Conservation (phyloP, 2,113 vertebrate genomes). For the Phainopepla nitens region DNA sequence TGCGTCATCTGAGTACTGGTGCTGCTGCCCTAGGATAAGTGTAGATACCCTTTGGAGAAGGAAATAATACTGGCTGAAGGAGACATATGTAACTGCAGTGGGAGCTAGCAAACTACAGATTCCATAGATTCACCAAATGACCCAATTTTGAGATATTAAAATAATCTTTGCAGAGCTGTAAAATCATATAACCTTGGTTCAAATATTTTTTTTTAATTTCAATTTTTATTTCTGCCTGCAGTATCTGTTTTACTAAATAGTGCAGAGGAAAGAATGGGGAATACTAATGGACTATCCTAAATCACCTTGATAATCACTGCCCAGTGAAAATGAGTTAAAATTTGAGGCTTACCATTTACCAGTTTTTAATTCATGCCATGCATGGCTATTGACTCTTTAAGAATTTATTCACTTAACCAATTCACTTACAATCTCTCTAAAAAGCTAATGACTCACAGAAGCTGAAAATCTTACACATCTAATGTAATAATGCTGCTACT, state of each 20-base stretch:
- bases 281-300: not conserved
- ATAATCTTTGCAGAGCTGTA: not conserved
- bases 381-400: not conserved
- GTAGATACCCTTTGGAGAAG: not conserved
- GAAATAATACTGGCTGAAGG: not conserved
- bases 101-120: not conserved
- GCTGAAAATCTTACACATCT: not conserved
- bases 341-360: not conserved
- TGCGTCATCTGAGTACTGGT: not conserved
- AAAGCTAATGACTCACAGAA: not conserved
- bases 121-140: not conserved
- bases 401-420: not conserved
- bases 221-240: not conserved
- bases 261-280: not conserved
- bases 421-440: not conserved
- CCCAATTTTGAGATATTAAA: not conserved
- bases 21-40: not conserved
- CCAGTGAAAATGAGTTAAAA: not conserved
- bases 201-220: not conserved
- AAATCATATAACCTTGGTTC: not conserved
- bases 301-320: not conserved
- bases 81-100: fast-evolving
- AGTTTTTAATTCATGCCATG: not conserved
- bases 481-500: not conserved
- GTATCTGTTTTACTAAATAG: not conserved